These are phyloP conservation scores for Furcifer pardalis DNA, from an alignment of 2,797 vertebrate species.

Conservation along the genomic window DNA sequence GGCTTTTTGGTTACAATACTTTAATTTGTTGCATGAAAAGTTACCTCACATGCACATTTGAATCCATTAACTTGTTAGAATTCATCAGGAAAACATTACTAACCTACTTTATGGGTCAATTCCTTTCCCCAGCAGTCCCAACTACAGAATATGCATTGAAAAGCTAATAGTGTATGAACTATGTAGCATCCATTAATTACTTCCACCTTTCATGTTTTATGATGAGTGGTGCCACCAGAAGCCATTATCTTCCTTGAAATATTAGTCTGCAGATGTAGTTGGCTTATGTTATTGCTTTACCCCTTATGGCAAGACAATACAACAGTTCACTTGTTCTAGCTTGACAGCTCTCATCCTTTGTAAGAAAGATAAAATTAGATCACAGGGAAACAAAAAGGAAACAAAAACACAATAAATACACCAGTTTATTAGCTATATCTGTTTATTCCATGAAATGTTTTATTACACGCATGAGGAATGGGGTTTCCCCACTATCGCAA, in stretches of 20 bases:
- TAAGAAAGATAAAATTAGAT: neutral
- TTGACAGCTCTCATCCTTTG: neutral
- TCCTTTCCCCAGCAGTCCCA: neutral
- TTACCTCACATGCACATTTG: neutral
- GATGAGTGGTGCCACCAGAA: neutral
- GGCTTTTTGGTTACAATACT: neutral
- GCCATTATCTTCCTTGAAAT: slow-evolving; percentile 7
- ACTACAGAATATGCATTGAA: neutral
- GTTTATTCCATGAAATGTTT: neutral
- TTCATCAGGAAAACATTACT: neutral
- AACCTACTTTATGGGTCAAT: slow-evolving; percentile 13
- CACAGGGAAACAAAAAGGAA: neutral
- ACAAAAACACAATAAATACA: neutral
- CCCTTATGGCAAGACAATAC: neutral
- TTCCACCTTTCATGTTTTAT: slow-evolving; percentile 30
- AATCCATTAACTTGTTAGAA: neutral
- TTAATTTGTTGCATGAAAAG: neutral
- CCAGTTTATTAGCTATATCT: neutral
- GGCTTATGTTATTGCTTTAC: neutral
- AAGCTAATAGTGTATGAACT: slow-evolving; percentile 10
- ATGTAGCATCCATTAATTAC: slow-evolving; percentile 18
- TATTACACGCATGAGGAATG: neutral
- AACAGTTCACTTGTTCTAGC: slow-evolving; percentile 1
- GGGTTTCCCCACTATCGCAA: neutral
- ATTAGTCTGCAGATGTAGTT: slow-evolving; percentile 6